Evolutionary conservation across 2,797 vertebrate genomes (phyloP).

Genomic region (Enteromius mattozi): DNA sequence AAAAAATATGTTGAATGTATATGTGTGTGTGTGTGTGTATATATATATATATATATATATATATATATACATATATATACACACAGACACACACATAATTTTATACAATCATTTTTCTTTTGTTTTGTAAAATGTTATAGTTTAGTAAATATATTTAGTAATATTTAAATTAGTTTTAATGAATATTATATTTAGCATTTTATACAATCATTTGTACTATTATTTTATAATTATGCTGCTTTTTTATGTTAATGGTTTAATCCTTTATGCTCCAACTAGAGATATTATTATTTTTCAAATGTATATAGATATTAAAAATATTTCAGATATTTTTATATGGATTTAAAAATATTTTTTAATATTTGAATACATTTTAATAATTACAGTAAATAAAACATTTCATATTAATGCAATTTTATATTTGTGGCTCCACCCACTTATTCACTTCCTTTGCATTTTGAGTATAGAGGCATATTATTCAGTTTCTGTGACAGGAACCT

Average conservation of each 20-base stretch:
- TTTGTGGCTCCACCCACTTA: neutral
- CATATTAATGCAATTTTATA: conserved; percentile 21
- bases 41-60: too few relatives aligned
- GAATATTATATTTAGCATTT: neutral
- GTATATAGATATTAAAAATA: neutral
- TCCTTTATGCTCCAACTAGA: neutral
- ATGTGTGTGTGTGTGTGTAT: too few relatives aligned
- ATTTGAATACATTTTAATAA: neutral
- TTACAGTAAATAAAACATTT: conserved; percentile 4
- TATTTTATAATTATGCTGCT: neutral
- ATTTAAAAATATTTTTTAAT: neutral
- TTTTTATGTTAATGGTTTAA: neutral
- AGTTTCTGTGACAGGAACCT: neutral
- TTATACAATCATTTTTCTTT: neutral
- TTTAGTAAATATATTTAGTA: neutral
- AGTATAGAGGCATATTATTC: neutral
- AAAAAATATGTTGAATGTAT: too few relatives aligned
- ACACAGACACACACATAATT: neutral
- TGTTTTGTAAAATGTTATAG: neutral
- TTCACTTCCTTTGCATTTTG: conserved; percentile 20
- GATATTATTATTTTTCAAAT: neutral
- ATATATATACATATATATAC: too few relatives aligned
- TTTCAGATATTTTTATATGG: neutral
- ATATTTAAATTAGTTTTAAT: neutral
- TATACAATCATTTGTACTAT: neutral